Conservation (phyloP, 2,113 vertebrate species). For the Thymallus thymallus region DNA sequence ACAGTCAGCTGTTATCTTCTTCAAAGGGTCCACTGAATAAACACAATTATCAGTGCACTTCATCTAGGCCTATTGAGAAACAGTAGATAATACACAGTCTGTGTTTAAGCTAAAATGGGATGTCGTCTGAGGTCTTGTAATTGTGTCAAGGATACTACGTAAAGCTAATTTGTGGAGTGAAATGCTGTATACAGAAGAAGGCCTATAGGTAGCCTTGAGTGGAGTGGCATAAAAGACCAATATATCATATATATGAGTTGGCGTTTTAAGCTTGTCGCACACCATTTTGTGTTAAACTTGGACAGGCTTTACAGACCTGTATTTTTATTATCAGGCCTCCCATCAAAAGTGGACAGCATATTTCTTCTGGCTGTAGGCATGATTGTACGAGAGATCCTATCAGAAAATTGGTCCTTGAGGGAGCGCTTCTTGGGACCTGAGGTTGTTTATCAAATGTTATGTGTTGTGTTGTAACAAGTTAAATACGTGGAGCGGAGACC, state of each 20-base stretch:
- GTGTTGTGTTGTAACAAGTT: neutral
- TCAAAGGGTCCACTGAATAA: neutral
- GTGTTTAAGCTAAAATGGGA: neutral
- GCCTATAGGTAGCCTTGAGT: constrained; percentile 17
- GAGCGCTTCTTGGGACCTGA: constrained; percentile 26
- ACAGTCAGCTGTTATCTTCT: neutral
- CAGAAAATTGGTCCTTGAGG: constrained; percentile 43
- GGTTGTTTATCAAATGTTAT: constrained; percentile 12
- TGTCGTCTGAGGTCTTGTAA: neutral
- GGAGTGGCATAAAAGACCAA: constrained; percentile 14
- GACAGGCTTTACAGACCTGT: constrained; percentile 32
- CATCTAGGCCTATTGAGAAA: neutral
- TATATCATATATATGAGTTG: constrained; percentile 25
- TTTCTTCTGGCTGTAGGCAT: constrained; percentile 21
- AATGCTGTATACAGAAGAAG: neutral
- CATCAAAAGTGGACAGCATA: constrained; percentile 33
- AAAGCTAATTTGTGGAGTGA: neutral
- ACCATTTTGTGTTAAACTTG: constrained; percentile 6
- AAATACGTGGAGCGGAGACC: neutral
- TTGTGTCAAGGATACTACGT: neutral
- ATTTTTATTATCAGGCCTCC: constrained; percentile 37
- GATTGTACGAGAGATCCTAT: constrained; percentile 34
- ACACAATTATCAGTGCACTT: neutral
- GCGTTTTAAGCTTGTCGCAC: constrained; percentile 9
- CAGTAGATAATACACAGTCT: neutral